A percentile compares a stretch with the other conserved stretches of the same genome.
Conservation (phyloP, 2,797 vertebrate species). For the Characodon lateralis region DNA sequence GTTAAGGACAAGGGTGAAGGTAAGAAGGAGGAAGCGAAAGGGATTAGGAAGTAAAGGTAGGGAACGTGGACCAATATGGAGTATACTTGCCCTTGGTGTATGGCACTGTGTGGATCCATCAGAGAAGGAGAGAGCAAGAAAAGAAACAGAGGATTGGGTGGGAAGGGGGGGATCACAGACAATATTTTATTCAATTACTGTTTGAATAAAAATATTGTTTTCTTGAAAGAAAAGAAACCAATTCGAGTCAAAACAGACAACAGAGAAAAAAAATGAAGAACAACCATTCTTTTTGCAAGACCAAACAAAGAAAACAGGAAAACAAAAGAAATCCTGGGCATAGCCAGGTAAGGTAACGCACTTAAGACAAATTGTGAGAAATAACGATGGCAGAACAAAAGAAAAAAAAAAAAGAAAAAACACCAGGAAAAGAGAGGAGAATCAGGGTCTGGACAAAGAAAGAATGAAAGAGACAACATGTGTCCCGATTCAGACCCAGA, state of each 20-base stretch:
- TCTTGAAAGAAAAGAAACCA: conserved; percentile 83
- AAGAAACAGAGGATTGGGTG: conserved; percentile 93
- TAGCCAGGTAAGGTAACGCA: conserved; percentile 54
- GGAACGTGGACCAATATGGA: conserved; percentile 98
- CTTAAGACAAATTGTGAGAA: conserved; percentile 38
- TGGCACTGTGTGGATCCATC: conserved; percentile 99
- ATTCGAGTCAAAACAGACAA: conserved; percentile 88
- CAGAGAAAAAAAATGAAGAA: conserved; percentile 73
- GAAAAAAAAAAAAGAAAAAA: conserved; percentile 4
- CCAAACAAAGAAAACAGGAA: conserved; percentile 63
- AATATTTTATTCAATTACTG: conserved; percentile 99
- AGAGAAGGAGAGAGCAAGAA: conserved; percentile 99
- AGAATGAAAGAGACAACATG: conserved; percentile 68
- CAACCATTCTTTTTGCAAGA: conserved; percentile 72
- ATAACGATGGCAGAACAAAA: conserved; percentile 36
- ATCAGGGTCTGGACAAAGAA: conserved; percentile 65
- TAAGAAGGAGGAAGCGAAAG: conserved; percentile 73
- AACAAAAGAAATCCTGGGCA: conserved; percentile 32
- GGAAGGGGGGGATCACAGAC: conserved; percentile 97
- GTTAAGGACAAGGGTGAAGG: conserved; percentile 71
- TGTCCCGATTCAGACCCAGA: conserved; percentile 73
- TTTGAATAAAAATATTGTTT: conserved; percentile 99
- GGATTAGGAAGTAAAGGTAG: conserved; percentile 75
- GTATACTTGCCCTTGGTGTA: conserved; percentile 99
- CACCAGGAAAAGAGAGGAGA: conserved; percentile 59